phyloP scores from a whole-genome alignment of 2,797 vertebrate genomes.

The Halcyon leucocephala region DNA sequence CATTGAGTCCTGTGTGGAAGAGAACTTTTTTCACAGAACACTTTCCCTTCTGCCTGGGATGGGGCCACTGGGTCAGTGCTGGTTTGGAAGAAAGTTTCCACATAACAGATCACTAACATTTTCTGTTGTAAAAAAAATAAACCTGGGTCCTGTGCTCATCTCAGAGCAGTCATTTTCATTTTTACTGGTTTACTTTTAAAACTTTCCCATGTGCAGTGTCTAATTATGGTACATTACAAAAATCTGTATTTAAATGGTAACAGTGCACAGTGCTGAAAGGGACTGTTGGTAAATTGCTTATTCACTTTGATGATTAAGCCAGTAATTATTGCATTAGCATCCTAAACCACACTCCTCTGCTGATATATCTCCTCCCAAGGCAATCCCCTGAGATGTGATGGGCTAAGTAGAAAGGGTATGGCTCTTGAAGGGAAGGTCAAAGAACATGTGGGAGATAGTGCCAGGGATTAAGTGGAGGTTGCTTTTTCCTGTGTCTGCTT shows the following conservation, averaged over 20 bases:
- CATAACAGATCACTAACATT: background rate
- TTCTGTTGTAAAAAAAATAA: constrained; percentile 28
- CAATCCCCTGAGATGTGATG: background rate
- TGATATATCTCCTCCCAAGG: constrained; percentile 8
- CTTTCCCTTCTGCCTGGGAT: background rate
- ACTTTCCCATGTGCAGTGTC: constrained; percentile 51
- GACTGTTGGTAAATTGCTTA: constrained; percentile 30
- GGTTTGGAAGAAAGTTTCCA: constrained; percentile 37
- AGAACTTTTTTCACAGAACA: background rate
- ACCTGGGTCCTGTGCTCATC: background rate
- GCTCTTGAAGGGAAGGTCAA: background rate
- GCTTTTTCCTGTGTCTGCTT: background rate
- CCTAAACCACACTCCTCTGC: constrained; percentile 7
- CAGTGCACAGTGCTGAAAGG: constrained; percentile 2
- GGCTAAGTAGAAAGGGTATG: background rate
- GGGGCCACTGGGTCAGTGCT: background rate
- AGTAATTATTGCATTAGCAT: constrained; percentile 64
- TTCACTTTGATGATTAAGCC: constrained; percentile 57
- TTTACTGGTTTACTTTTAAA: constrained; percentile 58
- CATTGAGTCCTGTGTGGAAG: background rate
- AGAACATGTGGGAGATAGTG: background rate
- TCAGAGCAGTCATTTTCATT: constrained; percentile 59
- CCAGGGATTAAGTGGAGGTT: background rate
- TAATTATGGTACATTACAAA: constrained; percentile 56
- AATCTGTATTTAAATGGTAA: constrained; percentile 23